Conservation (phyloP, 1,140 invertebrate species). For the Nasonia longicornis region DNA sequence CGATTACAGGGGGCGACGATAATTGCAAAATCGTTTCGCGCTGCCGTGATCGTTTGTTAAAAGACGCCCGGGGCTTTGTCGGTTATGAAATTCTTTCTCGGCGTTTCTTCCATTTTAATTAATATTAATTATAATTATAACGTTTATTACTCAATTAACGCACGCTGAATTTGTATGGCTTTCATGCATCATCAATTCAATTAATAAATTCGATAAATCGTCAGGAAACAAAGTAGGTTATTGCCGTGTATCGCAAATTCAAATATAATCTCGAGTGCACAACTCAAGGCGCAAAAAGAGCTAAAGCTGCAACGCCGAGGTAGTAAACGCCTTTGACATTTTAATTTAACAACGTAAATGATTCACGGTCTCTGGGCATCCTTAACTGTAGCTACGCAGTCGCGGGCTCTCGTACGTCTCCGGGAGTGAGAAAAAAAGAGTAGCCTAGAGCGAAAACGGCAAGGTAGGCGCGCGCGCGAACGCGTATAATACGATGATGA, state of each 20-base stretch:
- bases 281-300: neutral
- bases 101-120: neutral
- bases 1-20: neutral
- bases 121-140: neutral
- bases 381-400: neutral
- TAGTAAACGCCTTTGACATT: conserved; percentile 8
- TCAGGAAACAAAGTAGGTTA: too few species aligned
- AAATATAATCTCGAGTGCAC: too few species aligned
- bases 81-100: neutral
- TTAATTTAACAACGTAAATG: conserved; percentile 27
- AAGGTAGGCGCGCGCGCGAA: neutral
- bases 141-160: too few species aligned
- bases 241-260: too few species aligned
- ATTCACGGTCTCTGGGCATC: neutral
- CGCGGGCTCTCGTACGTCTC: neutral
- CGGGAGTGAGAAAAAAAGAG: neutral
- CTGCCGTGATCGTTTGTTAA: neutral
- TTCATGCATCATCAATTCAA: too few species aligned
- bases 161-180: too few species aligned
- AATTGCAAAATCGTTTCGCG: conserved; percentile 15
- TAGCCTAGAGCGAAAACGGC: neutral
- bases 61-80: neutral
- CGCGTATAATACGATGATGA: neutral
- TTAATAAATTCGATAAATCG: too few species aligned
- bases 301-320: too few species aligned